Evolutionary conservation across 2,113 vertebrate genomes (phyloP).

Genomic region (Mungos mungo): DNA sequence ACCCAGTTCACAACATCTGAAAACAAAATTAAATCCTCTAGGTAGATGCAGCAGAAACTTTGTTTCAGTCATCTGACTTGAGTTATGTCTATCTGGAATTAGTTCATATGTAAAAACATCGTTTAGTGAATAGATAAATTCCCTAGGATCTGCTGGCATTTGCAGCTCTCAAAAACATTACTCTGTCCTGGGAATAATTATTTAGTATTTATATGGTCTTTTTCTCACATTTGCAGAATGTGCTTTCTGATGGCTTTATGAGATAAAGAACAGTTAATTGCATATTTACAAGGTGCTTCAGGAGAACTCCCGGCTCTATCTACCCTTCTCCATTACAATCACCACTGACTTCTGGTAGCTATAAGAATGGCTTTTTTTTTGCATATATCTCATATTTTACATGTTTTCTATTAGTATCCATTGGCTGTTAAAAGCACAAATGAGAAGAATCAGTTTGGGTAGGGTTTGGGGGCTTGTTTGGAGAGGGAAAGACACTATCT

Average conservation of each 20-base stretch:
- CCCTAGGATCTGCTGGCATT: neutral
- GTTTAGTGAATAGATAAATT: slow-evolving; percentile 26
- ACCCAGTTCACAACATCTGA: neutral
- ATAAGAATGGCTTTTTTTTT: neutral
- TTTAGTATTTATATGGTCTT: neutral
- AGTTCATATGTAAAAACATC: slow-evolving; percentile 16
- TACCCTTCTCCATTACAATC: neutral
- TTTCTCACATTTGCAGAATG: neutral
- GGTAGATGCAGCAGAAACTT: neutral
- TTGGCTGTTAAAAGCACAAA: neutral
- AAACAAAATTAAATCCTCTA: neutral
- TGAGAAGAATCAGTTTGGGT: neutral
- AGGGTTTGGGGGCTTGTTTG: neutral
- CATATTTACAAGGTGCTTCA: neutral
- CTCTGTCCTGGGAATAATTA: neutral
- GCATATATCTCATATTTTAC: neutral
- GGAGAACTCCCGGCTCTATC: neutral
- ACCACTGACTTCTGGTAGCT: neutral
- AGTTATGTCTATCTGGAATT: slow-evolving; percentile 21
- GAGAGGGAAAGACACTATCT: neutral
- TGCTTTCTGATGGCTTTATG: neutral
- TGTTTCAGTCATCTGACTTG: neutral
- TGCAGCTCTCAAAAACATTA: neutral
- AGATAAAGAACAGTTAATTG: neutral
- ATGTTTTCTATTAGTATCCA: neutral